These are phyloP conservation scores for Pheosia tremula DNA, from an alignment of 2,888 invertebrate species.

Conservation along the genomic window DNA sequence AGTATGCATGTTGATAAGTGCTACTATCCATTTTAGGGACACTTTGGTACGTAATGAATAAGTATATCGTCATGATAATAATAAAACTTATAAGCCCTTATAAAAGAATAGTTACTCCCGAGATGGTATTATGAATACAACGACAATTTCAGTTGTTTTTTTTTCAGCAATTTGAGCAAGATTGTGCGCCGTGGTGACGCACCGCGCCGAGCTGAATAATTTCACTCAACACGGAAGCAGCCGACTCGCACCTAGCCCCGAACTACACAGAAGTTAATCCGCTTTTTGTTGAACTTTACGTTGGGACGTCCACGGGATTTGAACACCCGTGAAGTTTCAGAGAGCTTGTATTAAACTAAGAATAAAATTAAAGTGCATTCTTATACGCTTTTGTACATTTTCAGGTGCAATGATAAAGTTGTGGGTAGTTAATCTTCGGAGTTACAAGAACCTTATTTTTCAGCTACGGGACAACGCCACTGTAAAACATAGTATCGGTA, in stretches of 20 bases:
- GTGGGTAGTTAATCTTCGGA: constrained; percentile 13
- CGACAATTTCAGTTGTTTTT: too few species aligned
- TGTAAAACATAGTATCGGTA: too few species aligned
- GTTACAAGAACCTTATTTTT: constrained; percentile 4
- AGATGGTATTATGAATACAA: too few species aligned
- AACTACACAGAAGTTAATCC: constrained; percentile 35
- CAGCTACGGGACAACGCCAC: not conserved
- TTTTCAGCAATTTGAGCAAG: too few species aligned
- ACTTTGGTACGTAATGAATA: too few species aligned
- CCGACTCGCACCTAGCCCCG: constrained; percentile 25
- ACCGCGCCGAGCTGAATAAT: constrained; percentile 21
- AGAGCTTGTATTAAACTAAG: constrained; percentile 24
- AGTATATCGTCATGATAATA: too few species aligned
- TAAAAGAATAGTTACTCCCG: too few species aligned
- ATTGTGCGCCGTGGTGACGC: not conserved
- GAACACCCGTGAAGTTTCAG: constrained; percentile 21
- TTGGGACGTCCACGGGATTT: constrained; percentile 26
- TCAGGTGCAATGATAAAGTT: constrained; percentile 15
- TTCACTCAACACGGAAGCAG: constrained; percentile 33
- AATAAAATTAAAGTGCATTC: constrained; percentile 26
- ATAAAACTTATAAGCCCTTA: too few species aligned
- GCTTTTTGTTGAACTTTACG: constrained; percentile 32
- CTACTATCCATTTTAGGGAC: too few species aligned
- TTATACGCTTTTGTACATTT: constrained; percentile 13
- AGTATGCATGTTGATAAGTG: too few species aligned